Percentiles rank a stretch among this genome's conserved stretches.
Conservation (phyloP, 2,888 invertebrate genomes). For the Horisme vitalbata region DNA sequence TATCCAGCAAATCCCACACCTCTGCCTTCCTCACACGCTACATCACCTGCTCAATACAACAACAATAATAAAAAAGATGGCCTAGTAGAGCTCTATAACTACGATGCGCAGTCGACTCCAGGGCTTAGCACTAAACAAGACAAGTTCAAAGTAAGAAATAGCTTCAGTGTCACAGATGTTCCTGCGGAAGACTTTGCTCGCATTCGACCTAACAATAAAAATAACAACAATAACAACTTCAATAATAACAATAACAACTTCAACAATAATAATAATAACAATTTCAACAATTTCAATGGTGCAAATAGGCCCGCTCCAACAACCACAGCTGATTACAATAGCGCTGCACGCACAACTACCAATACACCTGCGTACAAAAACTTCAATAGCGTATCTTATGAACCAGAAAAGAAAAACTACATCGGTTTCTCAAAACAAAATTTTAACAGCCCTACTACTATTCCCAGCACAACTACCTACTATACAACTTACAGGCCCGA, state of each 20-base stretch:
- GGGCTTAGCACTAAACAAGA: slow-evolving; percentile 56
- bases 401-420: slow-evolving; percentile 68
- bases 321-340: slow-evolving; percentile 53
- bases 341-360: slow-evolving; percentile 49
- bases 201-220: slow-evolving; percentile 39
- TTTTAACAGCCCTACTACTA: slow-evolving; percentile 58
- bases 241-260: slow-evolving; percentile 23
- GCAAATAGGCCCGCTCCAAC: slow-evolving; percentile 37
- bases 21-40: slow-evolving; percentile 53
- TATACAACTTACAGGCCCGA: slow-evolving; percentile 59
- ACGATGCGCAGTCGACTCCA: slow-evolving; percentile 69
- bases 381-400: slow-evolving; percentile 69
- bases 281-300: slow-evolving; percentile 24
- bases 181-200: slow-evolving; percentile 59
- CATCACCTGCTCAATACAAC: slow-evolving; percentile 47
- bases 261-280: slow-evolving; percentile 16
- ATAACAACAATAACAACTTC: slow-evolving; percentile 9
- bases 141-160: slow-evolving; percentile 66
- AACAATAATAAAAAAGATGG: slow-evolving; percentile 69
- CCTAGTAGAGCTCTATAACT: slow-evolving; percentile 71
- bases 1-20: slow-evolving; percentile 55
- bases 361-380: slow-evolving; percentile 64
- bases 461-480: slow-evolving; percentile 50
- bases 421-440: slow-evolving; percentile 62
- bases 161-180: slow-evolving; percentile 60